These are phyloP conservation scores for Mongoloraphidia duomilia DNA, from an alignment of 2,888 invertebrate genomes.

Conservation along the genomic window DNA sequence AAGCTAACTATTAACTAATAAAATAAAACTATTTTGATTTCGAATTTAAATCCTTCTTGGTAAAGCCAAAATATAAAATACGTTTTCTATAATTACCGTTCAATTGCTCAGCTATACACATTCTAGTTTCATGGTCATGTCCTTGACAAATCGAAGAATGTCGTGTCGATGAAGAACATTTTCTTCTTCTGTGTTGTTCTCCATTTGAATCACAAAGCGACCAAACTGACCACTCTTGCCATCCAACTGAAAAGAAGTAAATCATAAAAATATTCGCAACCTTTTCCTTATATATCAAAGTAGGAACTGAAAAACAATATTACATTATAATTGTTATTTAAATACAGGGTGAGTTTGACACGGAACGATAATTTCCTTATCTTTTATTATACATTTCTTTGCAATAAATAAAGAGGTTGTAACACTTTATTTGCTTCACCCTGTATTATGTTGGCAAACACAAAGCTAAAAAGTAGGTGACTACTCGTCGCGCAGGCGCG, in stretches of 20 bases:
- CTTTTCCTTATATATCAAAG: background rate
- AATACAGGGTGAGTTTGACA: background rate
- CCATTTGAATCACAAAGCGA: slow-evolving; percentile 47
- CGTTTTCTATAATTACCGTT: too few species aligned
- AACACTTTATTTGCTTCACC: too few species aligned
- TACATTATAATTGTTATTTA: background rate
- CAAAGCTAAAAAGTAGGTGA: too few species aligned
- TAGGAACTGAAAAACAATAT: background rate
- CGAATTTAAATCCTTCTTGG: too few species aligned
- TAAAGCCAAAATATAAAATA: too few species aligned
- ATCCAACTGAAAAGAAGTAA: slow-evolving; percentile 46
- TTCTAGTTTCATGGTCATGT: slow-evolving; percentile 48
- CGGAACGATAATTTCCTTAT: background rate
- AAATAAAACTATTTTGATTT: too few species aligned
- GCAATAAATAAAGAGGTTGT: background rate
- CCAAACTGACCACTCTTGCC: slow-evolving; percentile 67
- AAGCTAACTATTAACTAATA: too few species aligned
- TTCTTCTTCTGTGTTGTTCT: slow-evolving; percentile 53
- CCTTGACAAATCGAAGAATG: slow-evolving; percentile 52
- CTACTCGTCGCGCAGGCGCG: too few species aligned
- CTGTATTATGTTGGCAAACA: too few species aligned
- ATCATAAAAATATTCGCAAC: slow-evolving; percentile 18
- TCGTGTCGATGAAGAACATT: slow-evolving; percentile 40
- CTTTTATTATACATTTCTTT: slow-evolving; percentile 3
- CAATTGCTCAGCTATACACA: slow-evolving; percentile 32